Evolutionary conservation across 1,140 invertebrate genomes (phyloP).

Genomic region (Brachionus manjavacas): DNA sequence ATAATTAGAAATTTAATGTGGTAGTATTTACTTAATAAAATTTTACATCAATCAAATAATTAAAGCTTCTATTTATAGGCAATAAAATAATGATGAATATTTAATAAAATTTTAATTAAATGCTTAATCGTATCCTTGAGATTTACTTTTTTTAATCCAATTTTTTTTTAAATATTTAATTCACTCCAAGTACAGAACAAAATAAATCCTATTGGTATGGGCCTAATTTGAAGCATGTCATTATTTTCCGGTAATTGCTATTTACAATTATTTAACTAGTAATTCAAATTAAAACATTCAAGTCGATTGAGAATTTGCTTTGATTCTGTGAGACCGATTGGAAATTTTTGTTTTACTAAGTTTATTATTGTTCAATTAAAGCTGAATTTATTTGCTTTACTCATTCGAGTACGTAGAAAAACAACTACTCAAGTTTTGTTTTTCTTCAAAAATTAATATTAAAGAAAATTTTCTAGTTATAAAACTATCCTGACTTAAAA

Average conservation of each 20-base stretch:
- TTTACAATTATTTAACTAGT: not conserved
- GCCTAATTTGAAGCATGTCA: not conserved
- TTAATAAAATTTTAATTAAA: not conserved
- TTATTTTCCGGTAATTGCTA: not conserved
- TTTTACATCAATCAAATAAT: not conserved
- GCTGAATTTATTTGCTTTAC: not conserved
- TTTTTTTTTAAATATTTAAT: not conserved
- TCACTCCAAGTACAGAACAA: not conserved
- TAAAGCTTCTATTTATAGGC: not conserved
- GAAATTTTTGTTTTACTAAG: not conserved
- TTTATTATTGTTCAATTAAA: not conserved
- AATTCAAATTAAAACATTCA: conserved; percentile 6
- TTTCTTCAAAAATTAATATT: not conserved
- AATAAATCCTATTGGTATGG: not conserved
- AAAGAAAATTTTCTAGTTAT: not conserved
- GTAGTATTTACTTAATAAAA: too few species aligned
- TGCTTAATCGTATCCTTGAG: not conserved
- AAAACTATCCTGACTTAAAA: not conserved
- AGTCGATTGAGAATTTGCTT: not conserved
- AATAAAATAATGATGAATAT: not conserved
- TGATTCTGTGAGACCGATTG: not conserved
- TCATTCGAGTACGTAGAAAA: not conserved
- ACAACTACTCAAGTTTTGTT: not conserved
- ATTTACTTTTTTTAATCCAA: not conserved
- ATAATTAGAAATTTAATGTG: too few species aligned